Conservation (phyloP, 2,888 invertebrate species). For the Eustalomyia histrio region DNA sequence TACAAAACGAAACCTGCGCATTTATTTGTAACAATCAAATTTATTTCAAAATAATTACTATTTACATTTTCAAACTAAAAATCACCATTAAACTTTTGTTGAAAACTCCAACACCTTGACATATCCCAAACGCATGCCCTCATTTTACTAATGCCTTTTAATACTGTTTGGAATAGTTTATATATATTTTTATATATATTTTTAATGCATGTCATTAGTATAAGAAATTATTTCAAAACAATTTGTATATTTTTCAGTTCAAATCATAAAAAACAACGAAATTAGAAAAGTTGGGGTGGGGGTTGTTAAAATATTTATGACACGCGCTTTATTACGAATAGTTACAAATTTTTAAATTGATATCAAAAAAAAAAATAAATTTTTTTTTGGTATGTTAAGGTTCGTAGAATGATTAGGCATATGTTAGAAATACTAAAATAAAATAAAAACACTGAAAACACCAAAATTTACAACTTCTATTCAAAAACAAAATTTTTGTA, state of each 20-base stretch:
- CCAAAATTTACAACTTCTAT: neutral
- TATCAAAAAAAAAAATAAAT: too few relatives aligned
- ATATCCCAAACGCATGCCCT: neutral
- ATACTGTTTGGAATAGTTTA: neutral
- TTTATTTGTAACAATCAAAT: neutral
- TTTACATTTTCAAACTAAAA: slow-evolving; percentile 51
- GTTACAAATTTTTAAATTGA: slow-evolving; percentile 61
- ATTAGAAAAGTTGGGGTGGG: slow-evolving; percentile 38
- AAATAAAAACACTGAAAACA: slow-evolving; percentile 5
- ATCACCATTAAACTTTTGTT: slow-evolving; percentile 43
- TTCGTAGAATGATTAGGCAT: slow-evolving; percentile 47
- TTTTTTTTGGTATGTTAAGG: slow-evolving; percentile 1
- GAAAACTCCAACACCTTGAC: slow-evolving; percentile 57
- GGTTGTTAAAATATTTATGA: slow-evolving; percentile 59
- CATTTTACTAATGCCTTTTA: neutral
- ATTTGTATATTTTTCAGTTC: slow-evolving; percentile 39
- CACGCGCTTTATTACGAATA: slow-evolving; percentile 52
- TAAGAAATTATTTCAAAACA: slow-evolving; percentile 55
- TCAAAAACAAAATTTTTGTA: neutral
- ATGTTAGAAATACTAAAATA: slow-evolving; percentile 19
- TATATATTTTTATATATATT: slow-evolving; percentile 10
- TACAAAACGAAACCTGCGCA: neutral
- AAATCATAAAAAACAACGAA: neutral
- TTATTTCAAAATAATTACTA: slow-evolving; percentile 20
- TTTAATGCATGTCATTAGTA: slow-evolving; percentile 60